phyloP scores from a whole-genome alignment of 2,888 invertebrate species.

The Chelonus formosanus region DNA sequence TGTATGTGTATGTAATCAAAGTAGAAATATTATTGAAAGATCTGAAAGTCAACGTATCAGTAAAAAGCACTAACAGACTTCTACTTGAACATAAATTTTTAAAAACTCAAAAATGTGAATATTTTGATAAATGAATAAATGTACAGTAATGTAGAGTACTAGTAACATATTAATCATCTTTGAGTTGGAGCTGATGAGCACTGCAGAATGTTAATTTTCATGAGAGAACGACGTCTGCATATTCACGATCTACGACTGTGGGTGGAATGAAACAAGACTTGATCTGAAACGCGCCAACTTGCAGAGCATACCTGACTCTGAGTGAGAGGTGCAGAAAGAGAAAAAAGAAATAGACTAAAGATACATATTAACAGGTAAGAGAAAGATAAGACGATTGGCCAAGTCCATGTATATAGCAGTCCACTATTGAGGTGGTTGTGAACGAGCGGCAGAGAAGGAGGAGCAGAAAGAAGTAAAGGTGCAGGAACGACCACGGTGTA shows the following conservation, averaged over 20 bases:
- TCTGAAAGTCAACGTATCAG: too few relatives aligned
- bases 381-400: conserved; percentile 5
- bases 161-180: too few relatives aligned
- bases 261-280: conserved; percentile 1
- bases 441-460: conserved; percentile 16
- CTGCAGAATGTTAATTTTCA: conserved; percentile 3
- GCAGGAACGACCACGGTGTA: conserved; percentile 24
- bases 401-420: background rate
- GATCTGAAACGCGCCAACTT: conserved; percentile 18
- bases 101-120: too few relatives aligned
- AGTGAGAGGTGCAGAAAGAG: background rate
- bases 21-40: too few relatives aligned
- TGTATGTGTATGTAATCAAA: too few relatives aligned
- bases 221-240: conserved; percentile 15
- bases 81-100: too few relatives aligned
- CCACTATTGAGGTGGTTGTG: background rate
- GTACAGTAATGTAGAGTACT: too few relatives aligned
- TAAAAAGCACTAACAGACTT: too few relatives aligned
- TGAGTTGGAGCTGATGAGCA: background rate
- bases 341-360: background rate
- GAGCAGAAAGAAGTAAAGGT: conserved; percentile 29
- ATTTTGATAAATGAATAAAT: too few relatives aligned
- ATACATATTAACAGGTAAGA: background rate
- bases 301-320: conserved; percentile 19
- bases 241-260: background rate